Percentiles rank a stretch among this genome's conserved stretches.
phyloP scores from a whole-genome alignment of 2,888 invertebrate genomes.

The Drosophila nr. perissopoda region DNA sequence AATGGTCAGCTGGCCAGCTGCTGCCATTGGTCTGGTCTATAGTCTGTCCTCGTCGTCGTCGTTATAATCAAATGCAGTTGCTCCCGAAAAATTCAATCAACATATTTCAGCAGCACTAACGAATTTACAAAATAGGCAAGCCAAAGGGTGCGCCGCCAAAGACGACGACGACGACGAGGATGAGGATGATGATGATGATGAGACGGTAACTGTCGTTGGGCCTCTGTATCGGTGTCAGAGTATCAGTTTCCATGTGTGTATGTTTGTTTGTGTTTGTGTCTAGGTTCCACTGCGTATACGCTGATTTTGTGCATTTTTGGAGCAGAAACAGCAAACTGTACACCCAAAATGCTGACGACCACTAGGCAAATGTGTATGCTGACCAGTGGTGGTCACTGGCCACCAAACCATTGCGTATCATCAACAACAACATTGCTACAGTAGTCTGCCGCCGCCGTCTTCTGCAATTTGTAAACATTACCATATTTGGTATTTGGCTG shows the following conservation, averaged over 20 bases:
- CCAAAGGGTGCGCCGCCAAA: constrained; percentile 76
- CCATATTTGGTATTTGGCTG: constrained; percentile 77
- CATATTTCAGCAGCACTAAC: constrained; percentile 82
- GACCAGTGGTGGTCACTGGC: constrained; percentile 54
- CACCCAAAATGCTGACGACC: constrained; percentile 39
- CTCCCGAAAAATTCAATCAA: constrained; percentile 82
- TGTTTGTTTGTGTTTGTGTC: neutral
- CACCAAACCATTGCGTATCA: constrained; percentile 41
- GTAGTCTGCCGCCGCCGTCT: constrained; percentile 45
- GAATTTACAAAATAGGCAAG: constrained; percentile 82
- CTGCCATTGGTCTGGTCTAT: constrained; percentile 17
- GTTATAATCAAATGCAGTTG: constrained; percentile 80
- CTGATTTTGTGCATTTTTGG: constrained; percentile 75
- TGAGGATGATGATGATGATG: constrained; percentile 48
- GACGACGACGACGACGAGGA: constrained; percentile 16
- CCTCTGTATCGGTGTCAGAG: constrained; percentile 46
- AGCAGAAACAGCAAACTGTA: constrained; percentile 40
- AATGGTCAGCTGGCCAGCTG: constrained; percentile 45
- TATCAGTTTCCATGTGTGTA: constrained; percentile 17
- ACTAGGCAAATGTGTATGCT: constrained; percentile 59
- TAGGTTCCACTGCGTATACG: constrained; percentile 43
- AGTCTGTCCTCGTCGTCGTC: constrained; percentile 31
- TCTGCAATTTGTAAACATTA: constrained; percentile 82
- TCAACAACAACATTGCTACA: constrained; percentile 21
- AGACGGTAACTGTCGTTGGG: constrained; percentile 41